Percentiles rank a stretch among this genome's conserved stretches.
phyloP scores from a whole-genome alignment of 2,113 vertebrate genomes.

The Limnothrissa miodon region DNA sequence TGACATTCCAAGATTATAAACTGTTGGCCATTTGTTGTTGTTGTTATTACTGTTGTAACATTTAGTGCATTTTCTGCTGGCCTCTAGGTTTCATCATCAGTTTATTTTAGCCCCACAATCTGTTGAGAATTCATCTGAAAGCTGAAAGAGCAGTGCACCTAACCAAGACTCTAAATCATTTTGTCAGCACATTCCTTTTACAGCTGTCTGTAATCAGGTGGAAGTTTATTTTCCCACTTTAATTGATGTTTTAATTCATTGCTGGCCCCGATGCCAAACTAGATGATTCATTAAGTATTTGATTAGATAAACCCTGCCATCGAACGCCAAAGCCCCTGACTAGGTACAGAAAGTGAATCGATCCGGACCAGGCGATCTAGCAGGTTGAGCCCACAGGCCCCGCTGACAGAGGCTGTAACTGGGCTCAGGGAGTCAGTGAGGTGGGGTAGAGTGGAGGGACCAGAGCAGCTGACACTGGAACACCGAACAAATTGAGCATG shows the following conservation, averaged over 20 bases:
- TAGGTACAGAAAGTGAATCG: background rate
- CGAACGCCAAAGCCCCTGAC: slow-evolving; percentile 46
- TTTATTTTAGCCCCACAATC: background rate
- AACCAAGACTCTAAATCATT: background rate
- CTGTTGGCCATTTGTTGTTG: background rate
- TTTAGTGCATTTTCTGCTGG: background rate
- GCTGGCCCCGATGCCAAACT: slow-evolving; percentile 40
- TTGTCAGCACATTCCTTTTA: background rate
- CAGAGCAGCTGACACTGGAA: slow-evolving; percentile 46
- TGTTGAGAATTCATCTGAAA: background rate
- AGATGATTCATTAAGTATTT: slow-evolving; percentile 54
- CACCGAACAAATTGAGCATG: slow-evolving; percentile 39
- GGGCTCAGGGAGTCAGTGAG: background rate
- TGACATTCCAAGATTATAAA: background rate
- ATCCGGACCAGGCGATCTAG: background rate
- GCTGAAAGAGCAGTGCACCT: background rate
- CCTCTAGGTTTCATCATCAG: background rate
- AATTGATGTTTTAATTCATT: slow-evolving; percentile 60
- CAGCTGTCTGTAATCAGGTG: background rate
- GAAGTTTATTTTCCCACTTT: slow-evolving; percentile 29
- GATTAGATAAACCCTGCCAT: slow-evolving; percentile 58
- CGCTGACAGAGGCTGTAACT: slow-evolving; percentile 28
- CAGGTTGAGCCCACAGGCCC: background rate
- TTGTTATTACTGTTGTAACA: background rate
- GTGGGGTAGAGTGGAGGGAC: slow-evolving; percentile 28